A percentile compares a stretch with the other conserved stretches of the same genome.
phyloP scores from a whole-genome alignment of 2,888 invertebrate genomes.

The Mythimna pallens region DNA sequence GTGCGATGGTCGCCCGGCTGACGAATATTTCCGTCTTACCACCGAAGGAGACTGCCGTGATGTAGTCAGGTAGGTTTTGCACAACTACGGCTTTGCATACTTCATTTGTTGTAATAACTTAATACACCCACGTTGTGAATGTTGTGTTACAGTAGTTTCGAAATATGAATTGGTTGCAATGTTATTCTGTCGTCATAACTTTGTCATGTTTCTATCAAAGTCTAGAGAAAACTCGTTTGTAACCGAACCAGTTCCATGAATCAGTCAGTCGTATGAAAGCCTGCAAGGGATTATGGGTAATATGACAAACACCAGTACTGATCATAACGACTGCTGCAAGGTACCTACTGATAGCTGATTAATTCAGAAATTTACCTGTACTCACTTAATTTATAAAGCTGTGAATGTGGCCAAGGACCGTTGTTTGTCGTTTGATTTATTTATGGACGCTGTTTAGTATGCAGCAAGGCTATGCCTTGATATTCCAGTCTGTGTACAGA shows the following conservation, averaged over 20 bases:
- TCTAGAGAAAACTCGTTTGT: constrained; percentile 70
- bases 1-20: constrained; percentile 96
- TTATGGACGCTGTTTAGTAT: constrained; percentile 75
- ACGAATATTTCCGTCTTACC: constrained; percentile 97
- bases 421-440: constrained; percentile 62
- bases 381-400: constrained; percentile 25
- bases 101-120: constrained; percentile 44
- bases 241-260: constrained; percentile 69
- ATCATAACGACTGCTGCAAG: constrained; percentile 17
- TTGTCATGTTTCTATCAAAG: constrained; percentile 69
- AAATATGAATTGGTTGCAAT: constrained; percentile 61
- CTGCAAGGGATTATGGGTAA: constrained; percentile 63
- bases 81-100: constrained; percentile 48
- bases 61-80: constrained; percentile 95
- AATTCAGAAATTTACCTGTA: constrained; percentile 20
- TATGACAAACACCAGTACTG: constrained; percentile 28
- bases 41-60: constrained; percentile 97
- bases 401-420: constrained; percentile 58
- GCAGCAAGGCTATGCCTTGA: constrained; percentile 76
- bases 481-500: constrained; percentile 82
- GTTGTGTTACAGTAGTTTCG: constrained; percentile 55
- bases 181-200: constrained; percentile 68
- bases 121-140: constrained; percentile 48
- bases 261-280: constrained; percentile 70
- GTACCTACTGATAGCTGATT: neutral